Evolutionary conservation across 2,888 invertebrate genomes (phyloP).

Genomic region (Acanthosepion pharaonis): DNA sequence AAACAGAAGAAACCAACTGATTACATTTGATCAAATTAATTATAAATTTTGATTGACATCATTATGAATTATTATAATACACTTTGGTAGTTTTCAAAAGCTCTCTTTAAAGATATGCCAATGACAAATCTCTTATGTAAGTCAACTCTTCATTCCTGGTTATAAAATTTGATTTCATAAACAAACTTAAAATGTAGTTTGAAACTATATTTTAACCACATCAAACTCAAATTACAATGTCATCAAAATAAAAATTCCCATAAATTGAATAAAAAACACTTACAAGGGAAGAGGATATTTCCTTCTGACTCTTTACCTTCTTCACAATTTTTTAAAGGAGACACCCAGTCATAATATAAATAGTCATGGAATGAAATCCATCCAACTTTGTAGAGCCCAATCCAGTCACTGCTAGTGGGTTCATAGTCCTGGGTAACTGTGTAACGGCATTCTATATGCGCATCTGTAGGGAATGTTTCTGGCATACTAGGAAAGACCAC

Average conservation of each 20-base stretch:
- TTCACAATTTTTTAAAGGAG: constrained; percentile 59
- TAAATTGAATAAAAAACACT: background rate
- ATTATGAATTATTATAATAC: no score
- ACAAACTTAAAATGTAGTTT: no score
- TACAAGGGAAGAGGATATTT: constrained; percentile 66
- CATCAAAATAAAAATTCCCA: background rate
- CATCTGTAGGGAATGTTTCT: constrained; percentile 69
- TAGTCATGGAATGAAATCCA: constrained; percentile 69
- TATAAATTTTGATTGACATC: no score
- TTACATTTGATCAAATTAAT: no score
- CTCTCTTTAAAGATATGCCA: no score
- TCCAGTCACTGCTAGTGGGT: constrained; percentile 67
- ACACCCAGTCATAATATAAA: constrained; percentile 69
- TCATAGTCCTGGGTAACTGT: constrained; percentile 65
- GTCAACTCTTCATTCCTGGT: no score
- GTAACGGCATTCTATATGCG: constrained; percentile 68
- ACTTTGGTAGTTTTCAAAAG: no score
- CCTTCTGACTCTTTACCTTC: constrained; percentile 61
- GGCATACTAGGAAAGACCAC: constrained; percentile 71
- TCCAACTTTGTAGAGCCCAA: constrained; percentile 73
- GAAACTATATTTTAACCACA: no score
- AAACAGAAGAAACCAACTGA: no score
- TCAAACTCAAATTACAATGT: no score
- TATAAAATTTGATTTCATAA: no score
- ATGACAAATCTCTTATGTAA: no score